Evolutionary conservation across 2,888 invertebrate species (phyloP), one percentile per base, ranked within the genome.

Genomic region (Cephus pygmeus): DNA sequence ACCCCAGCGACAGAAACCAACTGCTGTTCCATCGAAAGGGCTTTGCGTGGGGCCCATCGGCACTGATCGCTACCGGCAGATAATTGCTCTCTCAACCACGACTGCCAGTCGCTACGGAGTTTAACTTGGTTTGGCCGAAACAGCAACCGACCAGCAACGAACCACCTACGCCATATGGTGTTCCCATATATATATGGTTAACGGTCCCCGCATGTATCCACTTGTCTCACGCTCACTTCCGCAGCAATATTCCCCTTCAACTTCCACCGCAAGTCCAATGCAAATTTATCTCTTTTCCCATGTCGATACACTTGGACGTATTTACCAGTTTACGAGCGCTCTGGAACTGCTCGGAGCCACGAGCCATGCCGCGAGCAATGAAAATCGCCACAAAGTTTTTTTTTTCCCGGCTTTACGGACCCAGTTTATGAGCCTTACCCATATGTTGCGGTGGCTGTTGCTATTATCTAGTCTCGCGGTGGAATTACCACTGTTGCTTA

Each of bases 81-180:
- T 56, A 56, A 56, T 56, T 56, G 56, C 56, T 56, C 56, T 56
- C 56, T 56, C 23, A 2, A 56, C 56, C 56, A 56, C 56, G 56
- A 56, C 56, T 23, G 23, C 56, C 56, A 56, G 56, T 56, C 56
- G 56, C 56, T 56, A 23, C 56, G 56, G 56, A 56, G 56, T 23
- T 23, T 56, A 56, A 23, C 56, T 23, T 9, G 23, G 23, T 23
- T 23, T 23, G 2, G 56, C 9, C 56, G 23, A 56, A 56, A 1
- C 56, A 56, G 56, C 56, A 23, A 56, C 56, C 56, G 56, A 23
- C 56, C 56, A 23, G 56, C 56, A 56, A 23, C 56, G 56, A 56
- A 56, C 56, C 56, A 56, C 80, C 82, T 81, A 84, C 81, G 78
- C 83, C 86, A 87, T 87, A 87, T 87, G 86, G 82, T 77, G 79